Evolutionary conservation across 2,113 vertebrate genomes (phyloP).

Genomic region (Mobula hypostoma): DNA sequence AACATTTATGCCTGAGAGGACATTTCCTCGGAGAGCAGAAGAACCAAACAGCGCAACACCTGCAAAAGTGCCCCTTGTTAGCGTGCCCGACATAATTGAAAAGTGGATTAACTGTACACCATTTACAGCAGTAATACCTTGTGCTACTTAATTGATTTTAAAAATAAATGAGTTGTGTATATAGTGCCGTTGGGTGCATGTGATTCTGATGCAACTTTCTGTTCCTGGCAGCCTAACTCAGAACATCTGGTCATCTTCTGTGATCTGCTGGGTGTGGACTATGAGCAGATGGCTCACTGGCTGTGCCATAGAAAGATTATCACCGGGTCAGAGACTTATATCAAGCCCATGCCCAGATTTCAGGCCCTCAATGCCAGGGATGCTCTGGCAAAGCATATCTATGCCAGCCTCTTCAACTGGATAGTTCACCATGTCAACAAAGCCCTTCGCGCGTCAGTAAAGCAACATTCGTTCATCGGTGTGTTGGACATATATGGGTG

Average conservation of each 20-base stretch:
- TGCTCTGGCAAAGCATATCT: slow-evolving; percentile 92
- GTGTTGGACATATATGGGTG: slow-evolving; percentile 97
- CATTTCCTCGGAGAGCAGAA: background rate
- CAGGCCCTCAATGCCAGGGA: slow-evolving; percentile 91
- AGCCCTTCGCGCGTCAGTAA: slow-evolving; percentile 76
- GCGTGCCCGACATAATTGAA: background rate
- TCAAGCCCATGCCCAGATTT: slow-evolving; percentile 84
- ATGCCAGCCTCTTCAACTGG: slow-evolving; percentile 96
- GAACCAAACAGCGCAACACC: background rate
- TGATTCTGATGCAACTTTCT: background rate
- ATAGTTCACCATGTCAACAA: slow-evolving; percentile 93
- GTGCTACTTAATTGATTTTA: background rate
- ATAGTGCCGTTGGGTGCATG: background rate
- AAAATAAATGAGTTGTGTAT: background rate
- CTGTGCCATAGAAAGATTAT: slow-evolving; percentile 91
- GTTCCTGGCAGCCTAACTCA: slow-evolving; percentile 72
- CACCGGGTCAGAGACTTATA: slow-evolving; percentile 86
- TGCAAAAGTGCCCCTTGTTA: background rate
- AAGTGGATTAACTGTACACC: background rate
- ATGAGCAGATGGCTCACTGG: slow-evolving; percentile 95
- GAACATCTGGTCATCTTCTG: slow-evolving; percentile 81
- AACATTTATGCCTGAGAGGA: background rate
- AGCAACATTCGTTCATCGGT: slow-evolving; percentile 94
- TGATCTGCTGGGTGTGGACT: slow-evolving; percentile 86
- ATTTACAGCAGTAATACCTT: background rate